These are phyloP conservation scores for Lobophora halterata DNA, from an alignment of 2,888 invertebrate species.

Conservation along the genomic window DNA sequence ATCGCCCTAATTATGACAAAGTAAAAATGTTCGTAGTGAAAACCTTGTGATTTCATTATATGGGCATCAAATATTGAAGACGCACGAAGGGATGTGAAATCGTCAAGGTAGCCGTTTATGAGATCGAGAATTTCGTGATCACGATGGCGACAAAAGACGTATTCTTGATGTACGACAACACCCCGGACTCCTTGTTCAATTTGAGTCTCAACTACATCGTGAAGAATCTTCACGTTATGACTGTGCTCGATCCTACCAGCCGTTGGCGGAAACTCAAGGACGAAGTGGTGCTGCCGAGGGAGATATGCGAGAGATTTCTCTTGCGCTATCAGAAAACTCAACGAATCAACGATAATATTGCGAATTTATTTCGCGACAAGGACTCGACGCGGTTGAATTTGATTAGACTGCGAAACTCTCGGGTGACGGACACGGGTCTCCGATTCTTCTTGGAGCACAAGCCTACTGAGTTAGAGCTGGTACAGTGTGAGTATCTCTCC, in stretches of 20 bases:
- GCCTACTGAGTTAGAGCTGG: slow-evolving; percentile 86
- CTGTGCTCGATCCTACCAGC: slow-evolving; percentile 64
- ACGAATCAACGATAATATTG: slow-evolving; percentile 84
- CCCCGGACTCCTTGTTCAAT: slow-evolving; percentile 83
- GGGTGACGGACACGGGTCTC: slow-evolving; percentile 86
- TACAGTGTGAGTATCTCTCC: slow-evolving; percentile 86
- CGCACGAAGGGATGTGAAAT: slow-evolving; percentile 14
- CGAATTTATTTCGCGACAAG: slow-evolving; percentile 86
- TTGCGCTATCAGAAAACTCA: slow-evolving; percentile 77
- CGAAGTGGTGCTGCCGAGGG: slow-evolving; percentile 84
- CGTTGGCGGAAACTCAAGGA: slow-evolving; percentile 78
- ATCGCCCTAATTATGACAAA: slow-evolving; percentile 1
- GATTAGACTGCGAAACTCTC: slow-evolving; percentile 85
- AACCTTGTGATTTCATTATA: slow-evolving; percentile 9
- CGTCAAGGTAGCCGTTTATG: too few relatives aligned
- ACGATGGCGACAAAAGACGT: slow-evolving; percentile 51
- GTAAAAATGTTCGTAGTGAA: slow-evolving; percentile 4
- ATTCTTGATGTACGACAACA: slow-evolving; percentile 53
- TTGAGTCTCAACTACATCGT: slow-evolving; percentile 83
- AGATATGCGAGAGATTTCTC: slow-evolving; percentile 86
- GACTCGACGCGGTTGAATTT: slow-evolving; percentile 84
- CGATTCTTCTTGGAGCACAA: slow-evolving; percentile 86
- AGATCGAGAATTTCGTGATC: slow-evolving; percentile 20
- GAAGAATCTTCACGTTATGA: slow-evolving; percentile 82
- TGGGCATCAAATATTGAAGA: slow-evolving; percentile 4